A percentile compares a stretch with the other conserved stretches of the same genome.
These are phyloP conservation scores for Morpho helenor DNA, from an alignment of 2,888 invertebrate species.

Conservation along the genomic window DNA sequence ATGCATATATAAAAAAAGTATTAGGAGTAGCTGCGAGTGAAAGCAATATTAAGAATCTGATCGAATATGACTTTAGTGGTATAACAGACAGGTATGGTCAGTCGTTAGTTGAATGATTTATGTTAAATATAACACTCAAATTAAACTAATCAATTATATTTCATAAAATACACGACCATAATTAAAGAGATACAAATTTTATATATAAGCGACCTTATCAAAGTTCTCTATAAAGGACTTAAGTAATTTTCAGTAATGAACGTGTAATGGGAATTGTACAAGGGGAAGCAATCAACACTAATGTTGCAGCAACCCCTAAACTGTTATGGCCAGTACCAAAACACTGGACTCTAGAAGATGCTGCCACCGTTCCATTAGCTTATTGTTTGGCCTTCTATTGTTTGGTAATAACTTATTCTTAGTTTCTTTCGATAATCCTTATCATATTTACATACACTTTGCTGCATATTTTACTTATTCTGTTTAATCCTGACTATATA, in stretches of 20 bases:
- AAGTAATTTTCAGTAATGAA: constrained; percentile 49
- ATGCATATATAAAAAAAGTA: constrained; percentile 37
- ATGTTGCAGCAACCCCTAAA: constrained; percentile 67
- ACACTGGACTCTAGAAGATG: constrained; percentile 84
- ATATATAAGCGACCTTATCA: no score
- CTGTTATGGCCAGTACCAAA: constrained; percentile 83
- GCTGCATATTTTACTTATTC: no score
- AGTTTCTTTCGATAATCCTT: no score
- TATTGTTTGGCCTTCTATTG: constrained; percentile 78
- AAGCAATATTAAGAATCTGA: constrained; percentile 20
- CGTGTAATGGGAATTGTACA: constrained; percentile 82
- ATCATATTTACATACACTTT: no score
- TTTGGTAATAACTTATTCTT: constrained; percentile 32
- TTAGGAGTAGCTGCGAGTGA: constrained; percentile 27
- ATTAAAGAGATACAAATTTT: no score
- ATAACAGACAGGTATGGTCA: constrained; percentile 38
- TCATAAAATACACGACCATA: no score
- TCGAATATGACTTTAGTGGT: constrained; percentile 55
- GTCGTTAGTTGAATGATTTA: no score
- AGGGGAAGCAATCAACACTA: constrained; percentile 72
- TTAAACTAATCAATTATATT: no score
- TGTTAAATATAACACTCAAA: no score
- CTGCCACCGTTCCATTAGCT: constrained; percentile 86
- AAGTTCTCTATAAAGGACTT: no score
- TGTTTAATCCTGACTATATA: no score